Evolutionary conservation across 2,888 invertebrate species (phyloP), one percentile per base, ranked within the genome.

Genomic region (Heliconius ethilla): DNA sequence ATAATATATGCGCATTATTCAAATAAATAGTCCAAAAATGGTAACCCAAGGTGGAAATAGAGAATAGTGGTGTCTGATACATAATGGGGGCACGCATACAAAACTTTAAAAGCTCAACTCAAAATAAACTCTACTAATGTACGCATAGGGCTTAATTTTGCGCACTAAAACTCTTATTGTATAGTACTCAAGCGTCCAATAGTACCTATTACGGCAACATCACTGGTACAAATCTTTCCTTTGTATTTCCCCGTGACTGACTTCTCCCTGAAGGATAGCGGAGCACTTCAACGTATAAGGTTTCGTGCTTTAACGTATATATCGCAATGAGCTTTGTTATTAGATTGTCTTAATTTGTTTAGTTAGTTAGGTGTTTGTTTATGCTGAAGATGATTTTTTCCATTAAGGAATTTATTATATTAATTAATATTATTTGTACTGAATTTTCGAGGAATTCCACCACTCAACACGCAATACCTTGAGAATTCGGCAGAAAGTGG

Each of bases 171-270:
- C 59, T 6, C 15, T 13, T 62, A 75, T 74, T 79, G 74, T 77
- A 80, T 69, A 66, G 75, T 79, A 74, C 77, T 70, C 76, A 63
- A 70, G 75, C 79, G 70, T 75, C 78, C 81, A 75, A 78, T 79
- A 78, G 79, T 73, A 73, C 75, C 78, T 82, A 79, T 78, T 82
- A 76, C 70, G 79, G 76, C 77, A 79, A 79, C 81, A 77, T 79
- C 81, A 79, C 80, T 81, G 66, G 82, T 80, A 75, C 78, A 80
- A 80, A 80, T 80, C 79, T 81, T 79, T 78, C 79, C 82, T 83
- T 83, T 82, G 83, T 83, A 81, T 82, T 80, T 82, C 81, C 72
- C 67, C 75, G 80, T 77, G 73, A 77, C 79, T 81, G 83, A 83
- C 80, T 81, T 80, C 77, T 79, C 81, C 83, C 83, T 81, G 81